Base-by-base conservation (phyloP, 2,113 vertebrate species). In the Tenrec ecaudatus region DNA sequence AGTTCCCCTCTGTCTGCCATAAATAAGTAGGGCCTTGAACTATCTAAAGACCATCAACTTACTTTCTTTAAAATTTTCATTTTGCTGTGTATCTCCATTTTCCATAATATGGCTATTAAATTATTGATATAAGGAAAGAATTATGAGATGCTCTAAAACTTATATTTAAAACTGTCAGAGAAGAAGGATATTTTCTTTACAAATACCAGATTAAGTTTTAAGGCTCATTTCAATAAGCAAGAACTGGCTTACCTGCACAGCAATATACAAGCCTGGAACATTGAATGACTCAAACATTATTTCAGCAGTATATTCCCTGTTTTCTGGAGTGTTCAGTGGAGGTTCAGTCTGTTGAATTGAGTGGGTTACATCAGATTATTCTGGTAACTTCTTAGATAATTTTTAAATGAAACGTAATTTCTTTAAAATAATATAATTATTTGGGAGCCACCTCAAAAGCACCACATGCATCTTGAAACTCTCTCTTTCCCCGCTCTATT, bases 241-340 rank as follows among this genome's bases (percentile, higher is more conserved):
- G 8, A 91, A 87, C 7, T 69, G 6, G 73, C 97, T 97, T 97
- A 99, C 99, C 99, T 99, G 99, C 96, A 99, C 99, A 92, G 99
- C 99, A 85, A 99, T 99, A 98, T 99, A 99, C 90, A 99, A 98
- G 68, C 99, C 99, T 16, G 99, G 99, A 78, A 99, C 99, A 12
- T 99, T 99, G 98, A 99, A 99, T 87, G 99, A 99, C 97, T 99
- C 99, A 0, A 99, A 99, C 99, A 99, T 99, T 97, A 99, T 99
- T 98, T 99, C 99, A 68, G 99, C 99, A 78, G 99, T 99, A 98
- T 99, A 99, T 98, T 99, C 99, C 96, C 99, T 98, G 96, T 99
- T 99, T 97, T 99, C 99, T 76, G 99, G 99, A 89, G 99, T 99
- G 98, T 99, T 99, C 96, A 99, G 97, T 82, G 99, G 99, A 96